phyloP scores from a whole-genome alignment of 2,888 invertebrate genomes.

The Amphiduros pacificus region DNA sequence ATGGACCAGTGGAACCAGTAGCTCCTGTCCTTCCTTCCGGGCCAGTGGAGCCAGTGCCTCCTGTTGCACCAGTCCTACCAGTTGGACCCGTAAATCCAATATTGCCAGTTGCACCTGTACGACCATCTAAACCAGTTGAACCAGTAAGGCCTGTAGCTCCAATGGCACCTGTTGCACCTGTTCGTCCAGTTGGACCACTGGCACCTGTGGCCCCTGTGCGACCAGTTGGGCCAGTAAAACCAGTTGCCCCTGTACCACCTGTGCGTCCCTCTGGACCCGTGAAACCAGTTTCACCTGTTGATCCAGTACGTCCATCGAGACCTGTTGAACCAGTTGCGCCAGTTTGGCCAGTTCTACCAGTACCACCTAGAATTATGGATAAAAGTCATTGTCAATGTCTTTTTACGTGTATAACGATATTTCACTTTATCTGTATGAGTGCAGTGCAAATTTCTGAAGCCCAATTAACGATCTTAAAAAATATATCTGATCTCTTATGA shows the following conservation, averaged over 20 bases:
- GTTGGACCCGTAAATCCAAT: constrained; percentile 10
- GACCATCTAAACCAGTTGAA: constrained; percentile 5
- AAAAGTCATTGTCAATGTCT: too few relatives aligned
- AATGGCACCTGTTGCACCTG: constrained; percentile 2
- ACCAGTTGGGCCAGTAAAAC: neutral
- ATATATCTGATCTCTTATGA: too few relatives aligned
- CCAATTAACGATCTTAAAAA: too few relatives aligned
- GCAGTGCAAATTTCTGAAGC: too few relatives aligned
- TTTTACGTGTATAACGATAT: too few relatives aligned
- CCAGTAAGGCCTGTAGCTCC: constrained; percentile 19
- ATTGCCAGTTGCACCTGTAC: constrained; percentile 8
- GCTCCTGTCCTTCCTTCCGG: constrained; percentile 10
- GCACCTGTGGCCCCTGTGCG: constrained; percentile 1
- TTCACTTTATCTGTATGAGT: too few relatives aligned
- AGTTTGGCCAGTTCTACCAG: constrained; percentile 22
- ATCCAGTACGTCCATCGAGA: constrained; percentile 14
- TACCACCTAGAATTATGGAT: constrained; percentile 15
- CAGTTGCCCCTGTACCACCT: neutral
- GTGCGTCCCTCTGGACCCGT: constrained; percentile 6
- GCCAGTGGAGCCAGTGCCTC: constrained; percentile 8
- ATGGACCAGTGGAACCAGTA: constrained; percentile 7
- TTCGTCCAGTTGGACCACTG: neutral
- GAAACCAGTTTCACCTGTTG: constrained; percentile 17
- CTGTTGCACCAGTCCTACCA: constrained; percentile 18
- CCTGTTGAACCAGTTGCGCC: constrained; percentile 13